Conservation (phyloP, 2,888 invertebrate genomes). For the Standfussiana lucernea region DNA sequence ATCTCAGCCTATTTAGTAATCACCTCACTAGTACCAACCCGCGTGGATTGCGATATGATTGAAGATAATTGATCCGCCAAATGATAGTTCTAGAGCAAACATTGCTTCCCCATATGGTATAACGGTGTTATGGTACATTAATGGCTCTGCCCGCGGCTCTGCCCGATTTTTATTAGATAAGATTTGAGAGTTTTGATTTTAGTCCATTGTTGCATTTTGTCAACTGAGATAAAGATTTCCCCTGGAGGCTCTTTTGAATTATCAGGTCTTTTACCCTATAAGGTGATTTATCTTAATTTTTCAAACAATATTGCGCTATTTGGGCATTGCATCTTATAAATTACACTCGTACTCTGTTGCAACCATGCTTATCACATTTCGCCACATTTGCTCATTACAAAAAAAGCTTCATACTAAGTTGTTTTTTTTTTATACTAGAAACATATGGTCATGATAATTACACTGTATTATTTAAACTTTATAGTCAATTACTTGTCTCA, state of each 20-base stretch:
- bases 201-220: slow-evolving; percentile 21
- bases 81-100: slow-evolving; percentile 74
- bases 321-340: neutral
- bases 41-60: slow-evolving; percentile 73
- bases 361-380: neutral
- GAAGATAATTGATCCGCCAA: slow-evolving; percentile 74
- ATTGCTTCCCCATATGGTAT: slow-evolving; percentile 59
- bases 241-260: slow-evolving; percentile 3
- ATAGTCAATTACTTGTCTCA: neutral
- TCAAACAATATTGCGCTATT: neutral
- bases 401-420: neutral
- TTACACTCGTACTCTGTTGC: neutral
- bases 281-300: neutral
- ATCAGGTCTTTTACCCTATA: neutral
- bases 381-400: neutral
- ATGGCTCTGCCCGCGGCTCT: slow-evolving; percentile 29
- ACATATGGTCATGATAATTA: neutral
- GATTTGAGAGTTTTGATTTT: slow-evolving; percentile 10
- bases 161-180: slow-evolving; percentile 17
- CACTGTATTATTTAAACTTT: neutral
- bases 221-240: neutral
- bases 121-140: slow-evolving; percentile 48
- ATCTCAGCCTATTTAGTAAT: slow-evolving; percentile 71
- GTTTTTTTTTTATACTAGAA: neutral
- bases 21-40: slow-evolving; percentile 56